Conservation (phyloP, 2,113 vertebrate species). For the Ptyas mucosa region DNA sequence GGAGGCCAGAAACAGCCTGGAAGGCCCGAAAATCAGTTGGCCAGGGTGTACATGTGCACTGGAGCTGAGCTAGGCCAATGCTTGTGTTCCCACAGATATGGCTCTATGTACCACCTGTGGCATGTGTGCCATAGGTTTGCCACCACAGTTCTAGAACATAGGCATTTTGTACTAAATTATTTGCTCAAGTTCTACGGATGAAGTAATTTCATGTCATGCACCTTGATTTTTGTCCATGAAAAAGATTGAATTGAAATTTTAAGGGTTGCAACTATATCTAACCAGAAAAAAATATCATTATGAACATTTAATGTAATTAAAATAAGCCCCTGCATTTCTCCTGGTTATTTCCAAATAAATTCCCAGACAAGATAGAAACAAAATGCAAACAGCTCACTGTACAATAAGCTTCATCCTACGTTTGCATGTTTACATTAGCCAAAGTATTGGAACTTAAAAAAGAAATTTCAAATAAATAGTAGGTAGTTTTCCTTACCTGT, state of each 20-base stretch:
- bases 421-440: background rate
- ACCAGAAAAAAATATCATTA: background rate
- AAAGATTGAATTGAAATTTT: background rate
- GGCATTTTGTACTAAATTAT: background rate
- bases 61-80: no score
- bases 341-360: background rate
- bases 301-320: background rate
- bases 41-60: no score
- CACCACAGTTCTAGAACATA: background rate
- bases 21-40: no score
- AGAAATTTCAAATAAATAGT: background rate
- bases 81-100: no score
- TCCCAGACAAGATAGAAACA: background rate
- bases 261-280: background rate
- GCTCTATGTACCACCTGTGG: no score
- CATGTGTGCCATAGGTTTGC: no score
- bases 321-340: background rate
- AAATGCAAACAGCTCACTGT: background rate
- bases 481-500: constrained; percentile 73
- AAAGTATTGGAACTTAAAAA: background rate
- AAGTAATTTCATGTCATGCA: background rate
- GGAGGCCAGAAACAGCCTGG: no score
- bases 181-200: background rate
- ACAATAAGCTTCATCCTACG: background rate
- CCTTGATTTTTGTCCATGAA: background rate